Evolutionary conservation across 2,888 invertebrate genomes (phyloP).

Genomic region (Apodemia mormo): DNA sequence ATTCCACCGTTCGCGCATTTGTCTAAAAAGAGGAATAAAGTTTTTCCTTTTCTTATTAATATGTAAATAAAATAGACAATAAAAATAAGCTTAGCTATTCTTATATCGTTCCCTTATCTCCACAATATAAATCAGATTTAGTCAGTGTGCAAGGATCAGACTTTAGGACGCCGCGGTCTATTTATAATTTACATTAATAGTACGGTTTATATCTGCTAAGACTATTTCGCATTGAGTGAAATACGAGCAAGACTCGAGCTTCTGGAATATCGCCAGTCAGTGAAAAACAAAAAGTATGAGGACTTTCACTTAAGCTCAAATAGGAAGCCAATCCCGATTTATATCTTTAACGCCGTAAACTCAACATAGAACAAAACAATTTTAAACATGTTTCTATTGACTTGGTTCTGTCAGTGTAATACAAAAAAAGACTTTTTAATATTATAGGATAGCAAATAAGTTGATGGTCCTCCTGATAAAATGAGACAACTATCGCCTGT

Average conservation of each 20-base stretch:
- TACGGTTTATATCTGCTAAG: conserved; percentile 4
- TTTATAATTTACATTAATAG: conserved; percentile 8
- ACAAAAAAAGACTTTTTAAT: too few relatives aligned
- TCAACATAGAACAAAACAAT: too few relatives aligned
- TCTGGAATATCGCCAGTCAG: conserved; percentile 13
- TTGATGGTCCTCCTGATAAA: too few relatives aligned
- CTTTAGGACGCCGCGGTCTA: conserved; percentile 5
- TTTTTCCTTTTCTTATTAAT: too few relatives aligned
- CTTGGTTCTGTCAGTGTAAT: too few relatives aligned
- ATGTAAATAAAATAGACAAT: too few relatives aligned
- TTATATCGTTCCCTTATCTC: background rate
- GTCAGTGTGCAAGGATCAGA: background rate
- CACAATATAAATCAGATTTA: background rate
- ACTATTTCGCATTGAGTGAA: conserved; percentile 5
- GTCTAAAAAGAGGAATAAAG: too few relatives aligned
- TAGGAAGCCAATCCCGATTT: background rate
- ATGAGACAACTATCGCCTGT: too few relatives aligned
- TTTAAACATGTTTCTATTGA: too few relatives aligned
- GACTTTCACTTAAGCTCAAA: background rate
- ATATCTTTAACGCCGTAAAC: background rate
- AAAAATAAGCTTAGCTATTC: background rate
- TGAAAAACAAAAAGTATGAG: background rate
- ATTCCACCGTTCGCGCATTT: too few relatives aligned
- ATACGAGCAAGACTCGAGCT: conserved; percentile 6
- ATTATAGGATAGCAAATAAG: too few relatives aligned